A percentile compares a stretch with the other conserved stretches of the same genome.
phyloP scores from a whole-genome alignment of 2,113 vertebrate species.

The Grus americana region DNA sequence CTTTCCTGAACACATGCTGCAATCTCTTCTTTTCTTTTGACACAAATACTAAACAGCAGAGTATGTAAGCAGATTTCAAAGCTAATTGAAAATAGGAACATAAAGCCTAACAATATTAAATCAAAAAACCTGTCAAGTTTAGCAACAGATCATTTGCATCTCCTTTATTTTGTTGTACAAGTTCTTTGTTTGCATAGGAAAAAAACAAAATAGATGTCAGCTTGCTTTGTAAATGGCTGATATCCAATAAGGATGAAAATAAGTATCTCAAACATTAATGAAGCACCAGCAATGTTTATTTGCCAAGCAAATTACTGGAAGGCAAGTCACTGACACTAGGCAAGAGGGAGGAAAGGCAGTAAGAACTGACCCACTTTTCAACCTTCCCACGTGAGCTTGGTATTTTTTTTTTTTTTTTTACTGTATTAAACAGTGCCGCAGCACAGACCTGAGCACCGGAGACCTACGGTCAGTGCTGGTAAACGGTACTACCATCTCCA shows the following conservation, averaged over 20 bases:
- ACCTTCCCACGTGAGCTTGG: not conserved
- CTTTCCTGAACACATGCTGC: not conserved
- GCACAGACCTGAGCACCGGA: not conserved
- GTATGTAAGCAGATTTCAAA: not conserved
- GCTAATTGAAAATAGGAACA: constrained; percentile 2
- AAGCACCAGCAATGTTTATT: not conserved
- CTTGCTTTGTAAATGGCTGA: not conserved
- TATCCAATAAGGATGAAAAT: not conserved
- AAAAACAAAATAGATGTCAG: not conserved
- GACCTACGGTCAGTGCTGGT: not conserved
- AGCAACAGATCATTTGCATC: not conserved
- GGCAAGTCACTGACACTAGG: not conserved
- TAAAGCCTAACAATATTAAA: not conserved
- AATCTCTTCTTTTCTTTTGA: not conserved
- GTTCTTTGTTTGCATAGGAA: not conserved
- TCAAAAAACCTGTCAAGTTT: not conserved
- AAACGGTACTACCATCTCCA: not conserved
- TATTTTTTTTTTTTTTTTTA: not conserved
- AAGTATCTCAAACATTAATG: not conserved
- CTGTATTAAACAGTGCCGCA: not conserved
- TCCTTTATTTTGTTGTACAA: not conserved
- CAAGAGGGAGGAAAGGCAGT: not conserved
- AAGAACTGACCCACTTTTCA: not conserved
- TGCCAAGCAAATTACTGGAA: not conserved
- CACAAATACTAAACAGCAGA: not conserved